Conservation (phyloP, 2,888 invertebrate species). For the Eutolmus rufibarbis region DNA sequence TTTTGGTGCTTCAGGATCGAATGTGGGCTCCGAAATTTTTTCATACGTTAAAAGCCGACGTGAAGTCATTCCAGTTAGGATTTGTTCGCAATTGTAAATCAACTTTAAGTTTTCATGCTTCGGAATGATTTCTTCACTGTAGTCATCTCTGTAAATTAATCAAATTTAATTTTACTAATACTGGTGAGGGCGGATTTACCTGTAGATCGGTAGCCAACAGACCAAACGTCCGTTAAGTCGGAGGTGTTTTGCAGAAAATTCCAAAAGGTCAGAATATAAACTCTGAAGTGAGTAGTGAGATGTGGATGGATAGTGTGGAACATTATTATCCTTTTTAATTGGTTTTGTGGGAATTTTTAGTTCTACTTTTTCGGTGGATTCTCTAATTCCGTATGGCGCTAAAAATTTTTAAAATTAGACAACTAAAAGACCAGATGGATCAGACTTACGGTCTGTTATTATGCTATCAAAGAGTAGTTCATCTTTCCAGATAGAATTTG, state of each 20-base stretch:
- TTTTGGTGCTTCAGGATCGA: slow-evolving; percentile 56
- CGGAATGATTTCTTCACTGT: slow-evolving; percentile 76
- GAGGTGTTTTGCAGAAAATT: slow-evolving; percentile 81
- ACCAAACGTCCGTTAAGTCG: slow-evolving; percentile 81
- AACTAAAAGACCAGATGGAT: neutral
- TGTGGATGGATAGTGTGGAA: slow-evolving; percentile 82
- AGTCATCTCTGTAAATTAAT: slow-evolving; percentile 69
- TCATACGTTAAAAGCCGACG: slow-evolving; percentile 86
- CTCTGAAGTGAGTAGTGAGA: slow-evolving; percentile 83
- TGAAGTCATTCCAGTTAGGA: slow-evolving; percentile 79
- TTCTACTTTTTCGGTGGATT: slow-evolving; percentile 82
- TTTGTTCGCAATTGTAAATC: slow-evolving; percentile 88
- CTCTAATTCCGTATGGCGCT: slow-evolving; percentile 98
- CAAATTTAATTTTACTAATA: neutral
- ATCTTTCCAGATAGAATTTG: slow-evolving; percentile 79
- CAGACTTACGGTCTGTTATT: slow-evolving; percentile 89
- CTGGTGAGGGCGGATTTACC: slow-evolving; percentile 63
- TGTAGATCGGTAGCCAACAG: slow-evolving; percentile 93
- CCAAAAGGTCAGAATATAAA: slow-evolving; percentile 83
- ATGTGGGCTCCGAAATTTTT: slow-evolving; percentile 70
- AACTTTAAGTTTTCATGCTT: slow-evolving; percentile 79
- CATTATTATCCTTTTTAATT: slow-evolving; percentile 69
- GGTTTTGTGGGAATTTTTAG: slow-evolving; percentile 59
- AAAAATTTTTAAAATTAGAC: slow-evolving; percentile 50
- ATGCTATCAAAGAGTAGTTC: slow-evolving; percentile 84